phyloP scores from a whole-genome alignment of 2,113 vertebrate species.

The Eulacestoma nigropectus region DNA sequence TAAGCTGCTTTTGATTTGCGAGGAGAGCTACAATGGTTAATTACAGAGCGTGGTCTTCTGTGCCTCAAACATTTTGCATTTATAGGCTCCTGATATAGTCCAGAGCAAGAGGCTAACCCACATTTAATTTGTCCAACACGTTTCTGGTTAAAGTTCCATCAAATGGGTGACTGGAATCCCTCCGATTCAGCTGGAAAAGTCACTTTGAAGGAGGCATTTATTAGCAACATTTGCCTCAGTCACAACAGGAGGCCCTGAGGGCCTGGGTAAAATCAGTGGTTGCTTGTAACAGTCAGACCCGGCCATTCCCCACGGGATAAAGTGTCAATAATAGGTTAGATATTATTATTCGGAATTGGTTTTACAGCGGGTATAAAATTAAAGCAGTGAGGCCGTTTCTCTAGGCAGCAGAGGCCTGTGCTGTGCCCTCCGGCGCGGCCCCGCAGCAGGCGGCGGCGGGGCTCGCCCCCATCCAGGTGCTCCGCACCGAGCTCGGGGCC shows the following conservation, averaged over 20 bases:
- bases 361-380: constrained; percentile 33
- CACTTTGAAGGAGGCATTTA: constrained; percentile 73
- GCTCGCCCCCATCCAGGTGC: neutral
- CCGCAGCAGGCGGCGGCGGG: neutral
- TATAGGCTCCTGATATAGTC: constrained; percentile 74
- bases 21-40: constrained; percentile 76
- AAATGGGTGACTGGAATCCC: constrained; percentile 63
- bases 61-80: constrained; percentile 76
- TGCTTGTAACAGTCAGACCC: constrained; percentile 50
- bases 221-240: constrained; percentile 75
- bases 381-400: neutral
- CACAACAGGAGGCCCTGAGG: constrained; percentile 68
- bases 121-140: constrained; percentile 83
- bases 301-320: constrained; percentile 11
- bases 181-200: constrained; percentile 63
- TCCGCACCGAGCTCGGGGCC: neutral
- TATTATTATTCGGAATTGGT: constrained; percentile 16
- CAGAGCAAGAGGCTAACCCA: constrained; percentile 78
- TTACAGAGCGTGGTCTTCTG: constrained; percentile 66
- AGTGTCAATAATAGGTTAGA: constrained; percentile 49
- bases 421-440: neutral
- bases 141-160: constrained; percentile 79
- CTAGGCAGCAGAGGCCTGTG: neutral
- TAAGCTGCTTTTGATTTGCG: constrained; percentile 71
- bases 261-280: constrained; percentile 67